phyloP scores from a whole-genome alignment of 2,888 invertebrate species.

The Rotaria sp. region DNA sequence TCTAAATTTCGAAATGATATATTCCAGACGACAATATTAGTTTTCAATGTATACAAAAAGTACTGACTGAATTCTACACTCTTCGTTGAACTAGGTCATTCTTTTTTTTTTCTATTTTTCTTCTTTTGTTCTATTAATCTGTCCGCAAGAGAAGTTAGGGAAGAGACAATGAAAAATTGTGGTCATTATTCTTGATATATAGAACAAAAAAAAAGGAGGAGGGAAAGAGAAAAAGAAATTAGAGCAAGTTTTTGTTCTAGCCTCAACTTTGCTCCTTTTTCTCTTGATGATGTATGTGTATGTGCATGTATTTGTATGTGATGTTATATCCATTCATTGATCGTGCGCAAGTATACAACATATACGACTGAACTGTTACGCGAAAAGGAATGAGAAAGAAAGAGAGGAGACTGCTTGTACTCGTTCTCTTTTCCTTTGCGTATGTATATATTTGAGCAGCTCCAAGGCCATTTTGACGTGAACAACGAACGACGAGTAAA shows the following conservation, averaged over 20 bases:
- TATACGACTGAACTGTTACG: conserved; percentile 15
- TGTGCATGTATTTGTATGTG: neutral
- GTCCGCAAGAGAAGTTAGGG: neutral
- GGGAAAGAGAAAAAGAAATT: conserved; percentile 2
- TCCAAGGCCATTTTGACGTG: conserved; percentile 14
- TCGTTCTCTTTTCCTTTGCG: neutral
- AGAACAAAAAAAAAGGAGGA: neutral
- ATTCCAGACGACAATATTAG: neutral
- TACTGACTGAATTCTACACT: neutral
- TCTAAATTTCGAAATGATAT: neutral
- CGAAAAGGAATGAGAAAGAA: neutral
- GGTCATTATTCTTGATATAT: neutral
- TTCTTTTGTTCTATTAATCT: neutral
- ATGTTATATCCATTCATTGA: conserved; percentile 22
- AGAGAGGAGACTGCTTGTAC: neutral
- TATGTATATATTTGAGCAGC: conserved; percentile 24
- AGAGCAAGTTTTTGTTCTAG: neutral
- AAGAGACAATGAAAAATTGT: conserved; percentile 4
- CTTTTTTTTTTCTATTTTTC: neutral
- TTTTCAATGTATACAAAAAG: neutral
- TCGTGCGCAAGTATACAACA: neutral
- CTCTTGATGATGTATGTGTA: neutral
- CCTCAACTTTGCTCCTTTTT: conserved; percentile 1
- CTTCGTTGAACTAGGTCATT: neutral
- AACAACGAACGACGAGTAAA: conserved; percentile 4